phyloP scores from a whole-genome alignment of 2,797 vertebrate species.

The Esox lucius region DNA sequence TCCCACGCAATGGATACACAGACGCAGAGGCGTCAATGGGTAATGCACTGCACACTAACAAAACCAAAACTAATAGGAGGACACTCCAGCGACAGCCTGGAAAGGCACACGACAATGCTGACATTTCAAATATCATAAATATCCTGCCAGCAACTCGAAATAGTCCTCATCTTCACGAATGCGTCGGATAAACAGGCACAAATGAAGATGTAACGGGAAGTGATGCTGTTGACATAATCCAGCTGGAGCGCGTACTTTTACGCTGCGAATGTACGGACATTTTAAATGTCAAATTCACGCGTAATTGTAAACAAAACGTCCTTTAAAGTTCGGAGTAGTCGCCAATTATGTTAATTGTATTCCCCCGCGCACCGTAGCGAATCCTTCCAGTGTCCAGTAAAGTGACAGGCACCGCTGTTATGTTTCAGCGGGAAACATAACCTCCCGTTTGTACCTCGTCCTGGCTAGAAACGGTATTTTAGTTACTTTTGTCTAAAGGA shows the following conservation, averaged over 20 bases:
- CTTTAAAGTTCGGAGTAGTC: neutral
- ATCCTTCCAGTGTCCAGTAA: neutral
- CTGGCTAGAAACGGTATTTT: neutral
- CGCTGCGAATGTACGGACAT: conserved; percentile 34
- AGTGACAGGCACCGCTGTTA: neutral
- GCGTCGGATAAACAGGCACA: conserved; percentile 23
- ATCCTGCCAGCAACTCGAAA: neutral
- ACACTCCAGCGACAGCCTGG: neutral
- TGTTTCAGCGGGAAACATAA: neutral
- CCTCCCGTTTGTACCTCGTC: neutral
- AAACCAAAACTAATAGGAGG: conserved; percentile 24
- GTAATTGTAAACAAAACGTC: neutral
- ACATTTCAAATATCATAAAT: conserved; percentile 42
- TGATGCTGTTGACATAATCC: conserved; percentile 14
- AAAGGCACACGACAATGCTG: conserved; percentile 16
- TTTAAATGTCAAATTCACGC: neutral
- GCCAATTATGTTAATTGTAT: neutral
- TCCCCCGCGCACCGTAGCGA: neutral
- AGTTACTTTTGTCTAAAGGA: neutral
- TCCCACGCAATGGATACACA: neutral
- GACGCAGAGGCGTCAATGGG: conserved; percentile 14
- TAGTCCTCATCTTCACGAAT: conserved; percentile 18
- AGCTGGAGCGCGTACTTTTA: conserved; percentile 41
- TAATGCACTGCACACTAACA: conserved; percentile 13
- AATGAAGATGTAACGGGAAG: conserved; percentile 24